Percentiles rank a stretch among this genome's conserved stretches.
These are phyloP conservation scores for Operophtera brumata DNA, from an alignment of 2,888 invertebrate species.

Conservation along the genomic window DNA sequence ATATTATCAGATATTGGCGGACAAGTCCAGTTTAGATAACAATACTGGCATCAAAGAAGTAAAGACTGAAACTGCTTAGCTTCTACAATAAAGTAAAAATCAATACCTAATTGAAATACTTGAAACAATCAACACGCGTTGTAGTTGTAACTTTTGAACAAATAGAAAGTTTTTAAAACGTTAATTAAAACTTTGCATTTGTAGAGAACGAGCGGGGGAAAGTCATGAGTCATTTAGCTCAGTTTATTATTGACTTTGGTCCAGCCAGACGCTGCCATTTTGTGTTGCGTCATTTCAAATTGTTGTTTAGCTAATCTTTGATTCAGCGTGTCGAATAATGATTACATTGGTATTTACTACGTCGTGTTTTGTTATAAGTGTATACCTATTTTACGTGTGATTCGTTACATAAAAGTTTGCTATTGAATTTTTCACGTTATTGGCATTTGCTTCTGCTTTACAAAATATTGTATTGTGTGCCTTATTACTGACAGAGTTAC, in stretches of 20 bases:
- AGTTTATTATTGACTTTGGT: slow-evolving; percentile 50
- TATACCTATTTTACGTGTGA: background rate
- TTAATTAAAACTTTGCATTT: slow-evolving; percentile 67
- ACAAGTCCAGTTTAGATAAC: background rate
- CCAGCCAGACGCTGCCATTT: slow-evolving; percentile 36
- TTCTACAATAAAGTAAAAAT: slow-evolving; percentile 37
- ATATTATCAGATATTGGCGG: background rate
- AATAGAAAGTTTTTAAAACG: slow-evolving; percentile 65
- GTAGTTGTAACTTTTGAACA: slow-evolving; percentile 51
- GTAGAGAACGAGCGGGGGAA: slow-evolving; percentile 49
- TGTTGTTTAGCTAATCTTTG: slow-evolving; percentile 30
- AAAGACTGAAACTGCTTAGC: background rate
- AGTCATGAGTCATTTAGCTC: slow-evolving; percentile 47
- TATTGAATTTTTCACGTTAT: slow-evolving; percentile 27
- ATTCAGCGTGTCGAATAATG: slow-evolving; percentile 26
- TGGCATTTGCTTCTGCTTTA: slow-evolving; percentile 19
- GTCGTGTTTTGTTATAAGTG: slow-evolving; percentile 2
- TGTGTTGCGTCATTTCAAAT: slow-evolving; percentile 44
- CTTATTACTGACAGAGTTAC: slow-evolving; percentile 21
- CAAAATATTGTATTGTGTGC: slow-evolving; percentile 18
- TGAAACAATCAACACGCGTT: slow-evolving; percentile 49
- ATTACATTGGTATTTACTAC: slow-evolving; percentile 25
- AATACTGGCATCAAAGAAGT: background rate
- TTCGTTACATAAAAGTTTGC: slow-evolving; percentile 12
- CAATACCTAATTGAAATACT: slow-evolving; percentile 45